These are phyloP conservation scores for Ormyrus pomaceus DNA, from an alignment of 2,888 invertebrate genomes.

Conservation along the genomic window DNA sequence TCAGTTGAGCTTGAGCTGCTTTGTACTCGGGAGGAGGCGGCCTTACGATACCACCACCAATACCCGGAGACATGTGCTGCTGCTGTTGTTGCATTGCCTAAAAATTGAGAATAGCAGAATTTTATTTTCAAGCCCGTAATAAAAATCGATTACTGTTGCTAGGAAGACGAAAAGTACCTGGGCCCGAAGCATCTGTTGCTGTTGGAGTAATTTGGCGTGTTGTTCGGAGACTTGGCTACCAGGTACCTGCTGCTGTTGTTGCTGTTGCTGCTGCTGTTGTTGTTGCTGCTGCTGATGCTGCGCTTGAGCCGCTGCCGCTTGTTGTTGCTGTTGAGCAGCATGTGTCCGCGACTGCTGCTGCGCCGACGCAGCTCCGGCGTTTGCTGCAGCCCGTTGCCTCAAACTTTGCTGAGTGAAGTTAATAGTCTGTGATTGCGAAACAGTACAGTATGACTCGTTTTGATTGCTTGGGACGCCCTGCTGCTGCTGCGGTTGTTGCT, in stretches of 20 bases:
- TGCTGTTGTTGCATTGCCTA: conserved; percentile 74
- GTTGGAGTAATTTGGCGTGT: conserved; percentile 83
- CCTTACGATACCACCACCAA: conserved; percentile 77
- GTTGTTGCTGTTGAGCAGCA: conserved; percentile 30
- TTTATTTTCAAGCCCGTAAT: background rate
- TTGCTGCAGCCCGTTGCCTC: conserved; percentile 77
- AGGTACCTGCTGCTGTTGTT: conserved; percentile 71
- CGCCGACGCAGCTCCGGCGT: conserved; percentile 21
- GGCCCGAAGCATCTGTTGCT: conserved; percentile 75
- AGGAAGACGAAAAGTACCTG: conserved; percentile 54
- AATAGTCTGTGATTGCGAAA: conserved; percentile 90
- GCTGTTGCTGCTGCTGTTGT: background rate
- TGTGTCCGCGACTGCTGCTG: conserved; percentile 27
- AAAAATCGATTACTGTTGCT: too few species aligned
- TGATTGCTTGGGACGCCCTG: conserved; percentile 79
- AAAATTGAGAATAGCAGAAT: background rate
- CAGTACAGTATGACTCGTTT: conserved; percentile 79
- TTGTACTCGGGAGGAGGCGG: conserved; percentile 93
- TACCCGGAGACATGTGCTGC: conserved; percentile 74
- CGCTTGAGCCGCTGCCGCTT: background rate
- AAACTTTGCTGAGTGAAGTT: conserved; percentile 87
- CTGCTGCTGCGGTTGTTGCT: conserved; percentile 82
- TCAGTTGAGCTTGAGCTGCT: conserved; percentile 80
- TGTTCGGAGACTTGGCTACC: conserved; percentile 76
- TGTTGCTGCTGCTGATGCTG: conserved; percentile 44